Evolutionary conservation across 92 coral and sea anemone species (phyloP), one percentile per base, ranked within the genome.

Genomic region (Zoanthus gigantus): DNA sequence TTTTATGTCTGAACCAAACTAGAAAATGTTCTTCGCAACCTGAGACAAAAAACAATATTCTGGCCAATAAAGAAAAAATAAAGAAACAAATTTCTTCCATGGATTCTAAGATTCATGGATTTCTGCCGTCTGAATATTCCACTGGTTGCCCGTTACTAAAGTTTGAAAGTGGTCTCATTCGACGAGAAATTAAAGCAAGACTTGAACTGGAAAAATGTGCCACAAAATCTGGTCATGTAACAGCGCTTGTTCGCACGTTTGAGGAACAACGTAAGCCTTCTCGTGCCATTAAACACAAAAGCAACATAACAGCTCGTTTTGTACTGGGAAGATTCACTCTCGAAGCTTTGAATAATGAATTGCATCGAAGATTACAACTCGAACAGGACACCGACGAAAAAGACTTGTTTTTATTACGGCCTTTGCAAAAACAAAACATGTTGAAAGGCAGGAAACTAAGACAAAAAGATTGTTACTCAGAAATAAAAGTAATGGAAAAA

Each of bases 151-250:
- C 45, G 17, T 79, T 61, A 44, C 69, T 42, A 63, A 61, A 11
- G 72, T 61, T 79, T 79, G 84, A 63, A 37, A 79, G 58, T 63
- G 67, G 84, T 61, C 84, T 79, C 52, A 63, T 79, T 61, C 53
- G 34, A 31, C 84, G 58, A 66, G 84, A 79, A 79, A 79, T 79
- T 79, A 79, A 79, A 61, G 74, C 84, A 63, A 79, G 84, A 45
- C 46, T 79, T 79, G 84, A 79, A 47, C 37, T 79, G 37, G 60
- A 79, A 29, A 79, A 69, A 44, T 60, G 60, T 61, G 37, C 28
- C 6, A 60, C 47, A 69, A 44, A 79, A 11, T 31, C 18, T 2
- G 84, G 84, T 10, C 42, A 79, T 11, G 84, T 79, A 18, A 79
- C 74, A n/a, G 56, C 37, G 14, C 74, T 79, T n/a, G 84, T 79